Percentiles rank a stretch among this genome's conserved stretches.
Evolutionary conservation across 1,140 invertebrate species (phyloP).

Genomic region (Heliconius congener): DNA sequence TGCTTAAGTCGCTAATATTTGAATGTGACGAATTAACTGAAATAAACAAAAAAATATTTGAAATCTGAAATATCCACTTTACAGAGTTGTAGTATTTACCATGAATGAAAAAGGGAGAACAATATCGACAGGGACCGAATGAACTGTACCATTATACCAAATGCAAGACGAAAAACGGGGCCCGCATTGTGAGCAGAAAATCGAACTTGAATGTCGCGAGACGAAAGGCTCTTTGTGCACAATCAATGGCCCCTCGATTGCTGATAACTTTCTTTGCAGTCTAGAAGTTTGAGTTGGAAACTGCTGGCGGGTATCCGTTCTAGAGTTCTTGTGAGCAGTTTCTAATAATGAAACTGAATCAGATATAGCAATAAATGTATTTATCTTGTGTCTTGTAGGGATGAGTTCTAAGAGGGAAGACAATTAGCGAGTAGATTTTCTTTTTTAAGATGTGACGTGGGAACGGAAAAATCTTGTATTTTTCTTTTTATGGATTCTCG

Average conservation of each 20-base stretch:
- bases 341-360: conserved; percentile 39
- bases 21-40: conserved; percentile 51
- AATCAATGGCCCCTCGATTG: conserved; percentile 77
- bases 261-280: conserved; percentile 78
- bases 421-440: background rate
- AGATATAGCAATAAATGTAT: conserved; percentile 35
- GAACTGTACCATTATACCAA: conserved; percentile 68
- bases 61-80: conserved; percentile 13
- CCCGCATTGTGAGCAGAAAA: conserved; percentile 73
- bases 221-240: conserved; percentile 76
- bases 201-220: conserved; percentile 77
- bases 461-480: background rate
- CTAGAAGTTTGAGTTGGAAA: conserved; percentile 68
- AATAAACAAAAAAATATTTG: conserved; percentile 23
- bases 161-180: conserved; percentile 74
- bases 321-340: conserved; percentile 41
- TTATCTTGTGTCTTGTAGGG: conserved; percentile 10
- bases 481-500: background rate
- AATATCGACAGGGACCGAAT: conserved; percentile 59
- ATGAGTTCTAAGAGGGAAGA: background rate
- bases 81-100: conserved; percentile 23
- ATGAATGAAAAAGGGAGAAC: conserved; percentile 55
- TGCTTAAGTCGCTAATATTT: conserved; percentile 65
- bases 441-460: background rate
- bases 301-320: conserved; percentile 58